These are phyloP conservation scores for Zophobas atratus DNA, from an alignment of 1,140 invertebrate genomes.

Conservation along the genomic window DNA sequence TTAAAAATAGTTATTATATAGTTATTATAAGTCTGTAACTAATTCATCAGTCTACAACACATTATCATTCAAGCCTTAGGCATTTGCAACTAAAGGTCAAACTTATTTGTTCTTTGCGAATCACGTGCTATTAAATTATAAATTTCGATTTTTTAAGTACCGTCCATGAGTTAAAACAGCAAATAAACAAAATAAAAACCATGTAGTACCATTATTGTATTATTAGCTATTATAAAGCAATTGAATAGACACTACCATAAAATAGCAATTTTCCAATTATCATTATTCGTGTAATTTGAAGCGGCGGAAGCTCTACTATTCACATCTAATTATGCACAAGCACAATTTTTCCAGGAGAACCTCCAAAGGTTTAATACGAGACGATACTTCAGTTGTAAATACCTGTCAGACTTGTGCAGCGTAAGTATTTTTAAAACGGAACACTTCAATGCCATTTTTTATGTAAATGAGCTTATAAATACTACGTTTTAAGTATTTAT, in stretches of 20 bases:
- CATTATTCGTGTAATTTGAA: background rate
- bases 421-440: slow-evolving; percentile 11
- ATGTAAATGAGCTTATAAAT: slow-evolving; percentile 22
- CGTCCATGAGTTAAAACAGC: too few species aligned
- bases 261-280: background rate
- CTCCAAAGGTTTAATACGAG: background rate
- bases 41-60: background rate
- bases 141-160: too few species aligned
- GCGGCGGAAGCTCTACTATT: background rate
- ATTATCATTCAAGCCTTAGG: background rate
- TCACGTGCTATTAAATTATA: too few species aligned
- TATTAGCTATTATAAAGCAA: background rate
- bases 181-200: too few species aligned
- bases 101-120: background rate
- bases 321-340: background rate
- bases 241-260: background rate
- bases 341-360: too few species aligned
- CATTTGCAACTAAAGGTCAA: background rate
- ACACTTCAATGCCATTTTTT: slow-evolving; percentile 25
- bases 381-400: slow-evolving; percentile 7
- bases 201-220: background rate
- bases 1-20: background rate
- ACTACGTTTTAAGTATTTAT: background rate
- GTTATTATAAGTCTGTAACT: background rate
- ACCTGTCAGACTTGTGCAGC: slow-evolving; percentile 20